Evolutionary conservation across 2,797 vertebrate genomes (phyloP).

Genomic region (Propithecus deckenii): DNA sequence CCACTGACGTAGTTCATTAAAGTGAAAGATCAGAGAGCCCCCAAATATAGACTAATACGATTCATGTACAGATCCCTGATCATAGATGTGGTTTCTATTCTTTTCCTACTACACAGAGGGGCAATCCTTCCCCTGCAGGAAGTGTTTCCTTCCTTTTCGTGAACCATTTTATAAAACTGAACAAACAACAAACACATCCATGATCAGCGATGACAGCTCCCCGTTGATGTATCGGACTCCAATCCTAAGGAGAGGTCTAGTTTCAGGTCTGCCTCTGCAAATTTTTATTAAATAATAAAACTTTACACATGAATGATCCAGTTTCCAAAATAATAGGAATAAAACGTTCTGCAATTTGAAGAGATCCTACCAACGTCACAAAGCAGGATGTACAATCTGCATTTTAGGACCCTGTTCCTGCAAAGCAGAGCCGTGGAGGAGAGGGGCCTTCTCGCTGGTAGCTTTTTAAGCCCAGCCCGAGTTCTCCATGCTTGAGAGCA

Average conservation of each 20-base stretch:
- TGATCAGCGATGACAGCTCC: constrained; percentile 71
- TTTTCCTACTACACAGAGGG: constrained; percentile 69
- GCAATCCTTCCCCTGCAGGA: constrained; percentile 72
- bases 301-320: constrained; percentile 18
- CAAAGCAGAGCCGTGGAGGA: constrained; percentile 77
- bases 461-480: constrained; percentile 87
- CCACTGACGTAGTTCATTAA: constrained; percentile 79
- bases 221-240: constrained; percentile 77
- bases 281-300: constrained; percentile 31
- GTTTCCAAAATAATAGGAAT: constrained; percentile 41
- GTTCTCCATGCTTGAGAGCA: constrained; percentile 86
- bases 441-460: constrained; percentile 66
- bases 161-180: constrained; percentile 73
- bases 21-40: constrained; percentile 78
- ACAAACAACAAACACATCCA: constrained; percentile 75
- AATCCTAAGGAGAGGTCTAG: constrained; percentile 50
- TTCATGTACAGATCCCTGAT: constrained; percentile 74
- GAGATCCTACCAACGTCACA: constrained; percentile 72
- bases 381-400: constrained; percentile 77
- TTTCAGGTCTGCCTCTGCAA: constrained; percentile 33
- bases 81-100: constrained; percentile 74
- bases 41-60: constrained; percentile 69
- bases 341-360: constrained; percentile 76
- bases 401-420: constrained; percentile 84
- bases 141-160: constrained; percentile 75